Conservation (phyloP, 2,888 invertebrate species). For the Caenorhabditis becei region DNA sequence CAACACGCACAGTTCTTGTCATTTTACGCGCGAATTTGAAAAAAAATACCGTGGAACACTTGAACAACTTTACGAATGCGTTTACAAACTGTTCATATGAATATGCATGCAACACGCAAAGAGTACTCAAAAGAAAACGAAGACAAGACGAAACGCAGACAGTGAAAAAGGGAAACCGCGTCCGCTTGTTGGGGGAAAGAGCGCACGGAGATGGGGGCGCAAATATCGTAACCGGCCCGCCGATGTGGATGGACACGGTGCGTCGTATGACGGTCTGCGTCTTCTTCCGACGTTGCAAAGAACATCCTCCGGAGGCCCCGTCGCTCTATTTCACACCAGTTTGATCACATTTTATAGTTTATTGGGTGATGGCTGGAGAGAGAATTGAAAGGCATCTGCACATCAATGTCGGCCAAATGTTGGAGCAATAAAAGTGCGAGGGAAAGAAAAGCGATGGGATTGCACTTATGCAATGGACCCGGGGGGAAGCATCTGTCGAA, state of each 20-base stretch:
- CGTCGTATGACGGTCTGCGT: conserved; percentile 35
- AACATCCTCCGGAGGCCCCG: conserved; percentile 19
- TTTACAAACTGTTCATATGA: conserved; percentile 39
- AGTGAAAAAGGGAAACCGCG: conserved; percentile 20
- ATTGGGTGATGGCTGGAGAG: conserved; percentile 40
- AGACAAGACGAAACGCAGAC: conserved; percentile 44
- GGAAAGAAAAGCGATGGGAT: conserved; percentile 3
- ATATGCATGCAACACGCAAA: conserved; percentile 43
- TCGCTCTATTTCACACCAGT: conserved; percentile 54
- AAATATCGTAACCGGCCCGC: conserved; percentile 60
- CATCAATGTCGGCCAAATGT: conserved; percentile 45
- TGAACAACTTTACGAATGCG: conserved; percentile 36
- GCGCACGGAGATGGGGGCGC: conserved; percentile 34
- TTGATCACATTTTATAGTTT: conserved; percentile 58
- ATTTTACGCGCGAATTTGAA: background rate
- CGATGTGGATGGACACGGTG: conserved; percentile 47
- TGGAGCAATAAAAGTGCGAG: conserved; percentile 47
- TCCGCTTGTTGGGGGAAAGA: conserved; percentile 25
- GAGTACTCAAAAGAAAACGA: conserved; percentile 45
- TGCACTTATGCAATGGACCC: conserved; percentile 27
- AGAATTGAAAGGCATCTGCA: conserved; percentile 31
- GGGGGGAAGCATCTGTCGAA: background rate
- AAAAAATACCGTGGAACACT: background rate
- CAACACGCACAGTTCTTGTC: background rate
- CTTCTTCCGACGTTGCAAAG: conserved; percentile 31